These are phyloP conservation scores for Priocnemis perturbator DNA, from an alignment of 2,888 invertebrate species.

Conservation along the genomic window DNA sequence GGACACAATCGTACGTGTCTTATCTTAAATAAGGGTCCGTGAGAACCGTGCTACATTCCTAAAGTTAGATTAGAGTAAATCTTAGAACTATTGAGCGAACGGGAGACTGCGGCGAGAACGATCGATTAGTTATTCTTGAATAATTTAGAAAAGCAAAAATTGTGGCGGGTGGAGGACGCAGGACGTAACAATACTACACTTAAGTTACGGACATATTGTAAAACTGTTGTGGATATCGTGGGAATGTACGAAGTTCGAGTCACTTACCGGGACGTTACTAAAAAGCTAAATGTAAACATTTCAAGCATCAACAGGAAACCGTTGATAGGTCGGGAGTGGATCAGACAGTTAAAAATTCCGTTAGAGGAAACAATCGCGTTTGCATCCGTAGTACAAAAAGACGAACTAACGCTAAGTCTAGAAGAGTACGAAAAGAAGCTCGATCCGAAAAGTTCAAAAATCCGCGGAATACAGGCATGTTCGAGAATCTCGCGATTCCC, in stretches of 20 bases:
- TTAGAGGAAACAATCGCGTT: neutral
- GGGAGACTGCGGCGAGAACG: no score
- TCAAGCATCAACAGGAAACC: slow-evolving; percentile 1
- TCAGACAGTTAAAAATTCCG: slow-evolving; percentile 21
- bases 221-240: neutral
- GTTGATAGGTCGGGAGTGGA: slow-evolving; percentile 26
- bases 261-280: neutral
- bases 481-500: no score
- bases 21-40: no score
- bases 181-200: no score
- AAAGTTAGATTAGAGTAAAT: no score
- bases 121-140: no score
- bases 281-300: slow-evolving; percentile 16
- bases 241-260: slow-evolving; percentile 1
- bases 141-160: no score
- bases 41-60: no score
- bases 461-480: no score
- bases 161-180: no score
- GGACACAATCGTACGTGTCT: no score
- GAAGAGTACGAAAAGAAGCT: neutral
- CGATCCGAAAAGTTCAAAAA: neutral
- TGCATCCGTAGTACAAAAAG: neutral
- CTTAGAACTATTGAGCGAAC: no score
- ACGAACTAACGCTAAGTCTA: neutral
- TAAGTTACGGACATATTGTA: slow-evolving; percentile 19